phyloP scores from a whole-genome alignment of 2,113 vertebrate genomes.

The Chlorocebus sabaeus region DNA sequence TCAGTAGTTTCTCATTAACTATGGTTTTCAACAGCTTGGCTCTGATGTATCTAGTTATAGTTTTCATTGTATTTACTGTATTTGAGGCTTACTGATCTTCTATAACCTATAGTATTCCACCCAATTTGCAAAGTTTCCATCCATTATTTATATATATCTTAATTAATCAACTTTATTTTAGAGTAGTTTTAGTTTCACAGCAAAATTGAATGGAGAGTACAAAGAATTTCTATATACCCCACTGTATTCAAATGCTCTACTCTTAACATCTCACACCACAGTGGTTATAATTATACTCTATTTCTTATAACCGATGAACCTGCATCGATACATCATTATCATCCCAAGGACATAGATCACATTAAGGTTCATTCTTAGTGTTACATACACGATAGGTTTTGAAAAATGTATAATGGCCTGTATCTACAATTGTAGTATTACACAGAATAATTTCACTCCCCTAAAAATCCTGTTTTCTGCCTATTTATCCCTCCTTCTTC shows the following conservation, averaged over 20 bases:
- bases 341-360: not conserved
- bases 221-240: not conserved
- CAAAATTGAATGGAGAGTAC: not conserved
- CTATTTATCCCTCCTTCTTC: not conserved
- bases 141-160: not conserved
- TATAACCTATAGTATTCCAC: not conserved
- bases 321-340: not conserved
- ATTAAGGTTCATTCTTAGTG: not conserved
- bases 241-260: not conserved
- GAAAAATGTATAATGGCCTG: not conserved
- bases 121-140: not conserved
- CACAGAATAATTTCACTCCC: not conserved
- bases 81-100: not conserved
- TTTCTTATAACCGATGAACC: not conserved
- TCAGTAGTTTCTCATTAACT: not conserved
- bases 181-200: not conserved
- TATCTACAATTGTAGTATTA: not conserved
- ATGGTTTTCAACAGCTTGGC: not conserved
- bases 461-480: not conserved
- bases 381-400: not conserved
- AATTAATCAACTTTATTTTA: not conserved
- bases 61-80: not conserved
- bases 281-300: not conserved
- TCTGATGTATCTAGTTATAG: not conserved
- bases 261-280: not conserved